A percentile compares a stretch with the other conserved stretches of the same genome.
Evolutionary conservation across 2,888 invertebrate species (phyloP).

Genomic region (Andrena marginata): DNA sequence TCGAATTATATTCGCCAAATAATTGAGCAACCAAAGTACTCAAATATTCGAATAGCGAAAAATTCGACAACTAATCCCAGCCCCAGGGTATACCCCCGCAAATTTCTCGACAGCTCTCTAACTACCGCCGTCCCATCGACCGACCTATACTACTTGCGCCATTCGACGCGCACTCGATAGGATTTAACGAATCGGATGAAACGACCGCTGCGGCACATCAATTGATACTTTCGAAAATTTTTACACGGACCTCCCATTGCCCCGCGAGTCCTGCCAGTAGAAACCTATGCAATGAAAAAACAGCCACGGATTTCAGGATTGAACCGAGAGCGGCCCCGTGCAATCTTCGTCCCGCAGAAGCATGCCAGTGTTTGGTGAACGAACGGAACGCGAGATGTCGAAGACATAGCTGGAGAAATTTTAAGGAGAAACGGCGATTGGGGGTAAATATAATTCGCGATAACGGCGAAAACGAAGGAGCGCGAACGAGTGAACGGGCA

Average conservation of each 20-base stretch:
- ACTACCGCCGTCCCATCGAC: slow-evolving; percentile 26
- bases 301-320: too few relatives aligned
- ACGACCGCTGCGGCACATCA: slow-evolving; percentile 10
- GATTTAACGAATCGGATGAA: slow-evolving; percentile 29
- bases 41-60: too few relatives aligned
- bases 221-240: slow-evolving; percentile 11
- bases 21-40: too few relatives aligned
- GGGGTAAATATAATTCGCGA: slow-evolving; percentile 37
- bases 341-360: neutral
- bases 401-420: neutral
- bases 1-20: too few relatives aligned
- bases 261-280: neutral
- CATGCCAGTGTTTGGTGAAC: neutral
- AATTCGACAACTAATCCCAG: too few relatives aligned
- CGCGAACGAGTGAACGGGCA: slow-evolving; percentile 31
- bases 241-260: neutral
- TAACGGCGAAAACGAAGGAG: slow-evolving; percentile 32
- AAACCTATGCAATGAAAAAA: neutral
- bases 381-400: neutral
- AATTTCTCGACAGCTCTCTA: slow-evolving; percentile 4
- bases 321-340: neutral
- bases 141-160: slow-evolving; percentile 20
- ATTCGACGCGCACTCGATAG: slow-evolving; percentile 23
- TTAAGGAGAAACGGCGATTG: slow-evolving; percentile 24
- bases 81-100: neutral